These are phyloP conservation scores for cat (Felis catus) DNA, from an alignment of 2,113 vertebrate genomes.

Conservation along the genomic window F.catus_Fca126_mat1.0 CM031412.1:207528001-207528500, in stretches of 20 bases:
- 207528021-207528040: neutral
- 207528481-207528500: neutral
- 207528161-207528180: neutral
- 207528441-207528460: slow-evolving; percentile 7
- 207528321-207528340: neutral
- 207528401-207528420: slow-evolving; percentile 27
- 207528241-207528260: neutral
- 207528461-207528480: neutral
- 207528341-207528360: neutral
- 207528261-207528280: neutral
- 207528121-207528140: neutral
- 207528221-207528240: neutral
- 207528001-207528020: neutral
- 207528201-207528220: neutral
- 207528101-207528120: neutral
- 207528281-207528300: neutral
- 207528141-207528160: neutral
- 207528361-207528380: neutral
- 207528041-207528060: neutral
- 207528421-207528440: neutral
- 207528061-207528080: neutral
- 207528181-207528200: neutral
- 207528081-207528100: neutral
- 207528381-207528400: neutral
- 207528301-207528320: neutral